A percentile compares a stretch with the other conserved stretches of the same genome.
These are phyloP conservation scores for Phaenicophaeus curvirostris DNA, from an alignment of 2,797 vertebrate genomes.

Conservation along the genomic window DNA sequence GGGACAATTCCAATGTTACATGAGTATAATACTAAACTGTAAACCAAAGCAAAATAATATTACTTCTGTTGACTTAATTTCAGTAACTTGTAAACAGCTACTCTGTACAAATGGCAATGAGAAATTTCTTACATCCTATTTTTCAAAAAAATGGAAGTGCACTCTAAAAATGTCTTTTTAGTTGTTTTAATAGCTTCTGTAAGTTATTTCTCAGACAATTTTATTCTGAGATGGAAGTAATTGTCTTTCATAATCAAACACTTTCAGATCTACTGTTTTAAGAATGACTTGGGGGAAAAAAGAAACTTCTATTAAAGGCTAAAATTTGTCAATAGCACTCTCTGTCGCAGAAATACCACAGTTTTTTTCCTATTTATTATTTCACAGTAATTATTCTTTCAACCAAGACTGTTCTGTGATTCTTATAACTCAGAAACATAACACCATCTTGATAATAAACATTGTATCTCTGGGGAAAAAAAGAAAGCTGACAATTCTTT, in stretches of 20 bases:
- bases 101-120: background rate
- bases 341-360: background rate
- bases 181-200: background rate
- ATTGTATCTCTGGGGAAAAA: background rate
- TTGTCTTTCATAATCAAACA: background rate
- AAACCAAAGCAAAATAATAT: background rate
- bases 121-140: background rate
- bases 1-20: background rate
- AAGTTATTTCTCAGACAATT: background rate
- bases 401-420: background rate
- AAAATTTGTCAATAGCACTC: background rate
- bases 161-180: background rate
- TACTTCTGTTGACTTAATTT: background rate
- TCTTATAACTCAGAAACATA: background rate
- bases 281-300: background rate
- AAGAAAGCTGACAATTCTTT: background rate
- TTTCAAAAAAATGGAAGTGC: background rate
- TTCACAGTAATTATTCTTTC: background rate
- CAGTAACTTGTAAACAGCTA: background rate
- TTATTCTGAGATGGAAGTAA: background rate
- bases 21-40: background rate
- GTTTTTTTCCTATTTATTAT: background rate
- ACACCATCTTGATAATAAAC: background rate
- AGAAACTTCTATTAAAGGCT: background rate
- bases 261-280: background rate